Evolutionary conservation across 1,140 invertebrate species (phyloP).

Genomic region (Bombus breviceps): DNA sequence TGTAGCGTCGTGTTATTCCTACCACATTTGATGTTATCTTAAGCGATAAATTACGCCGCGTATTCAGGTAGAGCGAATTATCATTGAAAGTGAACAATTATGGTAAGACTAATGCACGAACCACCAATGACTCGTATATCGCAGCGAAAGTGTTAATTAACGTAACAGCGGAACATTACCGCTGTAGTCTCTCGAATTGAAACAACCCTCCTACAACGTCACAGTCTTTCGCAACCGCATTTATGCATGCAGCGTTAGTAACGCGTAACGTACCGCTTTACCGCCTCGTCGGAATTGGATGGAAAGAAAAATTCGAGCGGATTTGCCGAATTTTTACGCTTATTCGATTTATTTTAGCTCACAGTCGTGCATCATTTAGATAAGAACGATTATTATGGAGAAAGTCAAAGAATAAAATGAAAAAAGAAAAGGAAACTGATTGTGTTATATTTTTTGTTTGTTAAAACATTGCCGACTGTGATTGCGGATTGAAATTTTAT

Average conservation of each 20-base stretch:
- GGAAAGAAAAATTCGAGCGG: neutral
- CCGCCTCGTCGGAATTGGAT: neutral
- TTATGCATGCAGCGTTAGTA: neutral
- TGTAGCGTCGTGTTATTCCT: neutral
- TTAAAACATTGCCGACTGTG: neutral
- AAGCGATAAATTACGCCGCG: neutral
- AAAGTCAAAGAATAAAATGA: neutral
- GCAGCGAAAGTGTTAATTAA: constrained; percentile 48
- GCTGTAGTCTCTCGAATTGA: neutral
- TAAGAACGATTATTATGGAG: neutral
- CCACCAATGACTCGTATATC: constrained; percentile 9
- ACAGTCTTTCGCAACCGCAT: neutral
- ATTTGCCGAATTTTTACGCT: neutral
- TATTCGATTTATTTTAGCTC: neutral
- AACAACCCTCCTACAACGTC: neutral
- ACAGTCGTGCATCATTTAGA: neutral
- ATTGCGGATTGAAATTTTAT: neutral
- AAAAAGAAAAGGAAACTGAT: neutral
- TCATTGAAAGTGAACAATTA: constrained; percentile 23
- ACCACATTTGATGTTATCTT: neutral
- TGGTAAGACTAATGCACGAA: constrained; percentile 16
- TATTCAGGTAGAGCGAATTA: neutral
- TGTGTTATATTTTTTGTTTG: neutral
- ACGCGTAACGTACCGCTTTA: neutral
- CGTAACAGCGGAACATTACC: constrained; percentile 13